Conservation (phyloP, 2,797 vertebrate species). For the Valencia hispanica region DNA sequence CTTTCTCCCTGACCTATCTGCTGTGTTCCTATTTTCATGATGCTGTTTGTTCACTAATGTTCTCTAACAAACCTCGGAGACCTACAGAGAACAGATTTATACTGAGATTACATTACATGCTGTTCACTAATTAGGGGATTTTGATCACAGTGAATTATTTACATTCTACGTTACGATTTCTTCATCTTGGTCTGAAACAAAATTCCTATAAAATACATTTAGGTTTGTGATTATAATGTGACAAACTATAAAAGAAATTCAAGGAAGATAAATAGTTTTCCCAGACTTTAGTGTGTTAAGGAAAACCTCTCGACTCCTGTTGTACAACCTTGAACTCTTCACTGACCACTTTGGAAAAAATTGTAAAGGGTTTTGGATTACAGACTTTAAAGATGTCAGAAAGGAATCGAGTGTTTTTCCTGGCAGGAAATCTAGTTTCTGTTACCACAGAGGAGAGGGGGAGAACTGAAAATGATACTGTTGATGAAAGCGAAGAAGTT, state of each 20-base stretch:
- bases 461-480: background rate
- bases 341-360: background rate
- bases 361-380: background rate
- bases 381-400: background rate
- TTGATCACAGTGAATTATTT: too few relatives aligned
- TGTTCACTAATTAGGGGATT: too few relatives aligned
- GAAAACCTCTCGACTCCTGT: background rate
- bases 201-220: background rate
- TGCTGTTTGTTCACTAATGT: too few relatives aligned
- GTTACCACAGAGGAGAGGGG: background rate
- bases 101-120: too few relatives aligned
- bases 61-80: too few relatives aligned
- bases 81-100: too few relatives aligned
- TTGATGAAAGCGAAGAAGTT: constrained; percentile 6
- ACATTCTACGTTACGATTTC: background rate
- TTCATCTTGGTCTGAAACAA: background rate
- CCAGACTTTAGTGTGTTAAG: background rate
- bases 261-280: background rate
- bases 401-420: background rate
- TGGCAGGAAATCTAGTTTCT: background rate
- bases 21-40: too few relatives aligned
- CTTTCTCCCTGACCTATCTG: too few relatives aligned
- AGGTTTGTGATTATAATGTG: background rate
- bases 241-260: background rate
- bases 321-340: background rate